Evolutionary conservation across 2,113 vertebrate species (phyloP), one percentile per base, ranked within the genome.

Genomic region (Gopherus evgoodei): DNA sequence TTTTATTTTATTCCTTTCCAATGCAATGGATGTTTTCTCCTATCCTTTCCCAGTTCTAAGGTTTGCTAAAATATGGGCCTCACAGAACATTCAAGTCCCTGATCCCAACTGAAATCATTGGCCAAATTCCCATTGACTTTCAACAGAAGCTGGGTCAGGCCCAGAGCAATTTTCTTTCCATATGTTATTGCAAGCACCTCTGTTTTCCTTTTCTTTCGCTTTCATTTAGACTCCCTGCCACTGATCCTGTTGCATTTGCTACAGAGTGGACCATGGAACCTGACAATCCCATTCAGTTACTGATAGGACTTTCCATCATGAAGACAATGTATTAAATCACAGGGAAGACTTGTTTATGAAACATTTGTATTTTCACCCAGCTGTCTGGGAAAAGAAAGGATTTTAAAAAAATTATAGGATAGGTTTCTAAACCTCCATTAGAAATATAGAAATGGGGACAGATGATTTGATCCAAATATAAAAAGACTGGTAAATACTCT

Each of bases 251-350:
- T 80, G 59, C 50, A 49, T 87, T 95, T 79, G 72, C 80, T 65
- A 9, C 4, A 44, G 59, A 2, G 12, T 2, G 57, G 81, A 49
- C 83, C 79, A 69, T 14, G 75, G 59, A 89, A 89, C 90, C 57
- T 92, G 94, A 83, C 72, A 84, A 87, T 69, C 54, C 53, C 76
- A 75, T 92, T 84, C 2, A 47, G 86, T 96, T 96, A 81, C 79
- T 93, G 79, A 90, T 78, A 38, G 94, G 57, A 83, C 84, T 91
- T 96, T 96, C 83, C 53, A 78, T 83, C 35, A 42, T 47, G 6
- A 69, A 90, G n/a, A 93, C 80, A 96, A 81, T 50, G 6, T 79
- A 95, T 96, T 88, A 91, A 93, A 97, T 95, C 89, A 95, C 7
- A 62, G 76, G 31, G 82, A 89, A 91, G 84, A 50, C 10, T 81